A percentile compares a stretch with the other conserved stretches of the same genome.
Conservation (phyloP, 1,140 invertebrate genomes). For the Ceratosolen solmsi region DNA sequence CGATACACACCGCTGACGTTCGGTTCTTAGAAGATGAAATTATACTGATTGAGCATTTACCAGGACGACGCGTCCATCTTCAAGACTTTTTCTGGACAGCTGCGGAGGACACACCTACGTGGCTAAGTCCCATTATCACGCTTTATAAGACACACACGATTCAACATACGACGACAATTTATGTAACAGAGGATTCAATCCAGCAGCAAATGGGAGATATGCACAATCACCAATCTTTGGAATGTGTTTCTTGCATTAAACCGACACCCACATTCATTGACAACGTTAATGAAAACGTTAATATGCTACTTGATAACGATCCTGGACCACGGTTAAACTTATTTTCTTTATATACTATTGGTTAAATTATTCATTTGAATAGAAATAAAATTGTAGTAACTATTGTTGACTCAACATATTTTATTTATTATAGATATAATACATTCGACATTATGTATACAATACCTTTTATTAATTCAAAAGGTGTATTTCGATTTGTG, state of each 20-base stretch:
- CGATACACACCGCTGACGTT: background rate
- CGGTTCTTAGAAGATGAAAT: constrained; percentile 68
- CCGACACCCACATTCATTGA: constrained; percentile 64
- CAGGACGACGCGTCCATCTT: constrained; percentile 77
- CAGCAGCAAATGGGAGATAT: background rate
- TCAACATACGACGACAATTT: constrained; percentile 68
- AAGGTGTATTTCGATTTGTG: too few species aligned
- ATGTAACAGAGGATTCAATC: constrained; percentile 45
- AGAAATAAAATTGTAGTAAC: too few species aligned
- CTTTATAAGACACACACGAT: constrained; percentile 68
- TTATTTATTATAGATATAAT: too few species aligned
- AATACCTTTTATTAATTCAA: too few species aligned
- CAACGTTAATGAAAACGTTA: constrained; percentile 67
- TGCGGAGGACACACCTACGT: constrained; percentile 81
- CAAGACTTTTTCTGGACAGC: constrained; percentile 92
- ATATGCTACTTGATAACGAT: constrained; percentile 67
- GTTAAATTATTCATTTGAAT: too few species aligned
- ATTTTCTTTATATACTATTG: too few species aligned
- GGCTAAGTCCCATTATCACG: constrained; percentile 65
- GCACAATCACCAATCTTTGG: background rate
- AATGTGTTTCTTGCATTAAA: constrained; percentile 66
- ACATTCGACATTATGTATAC: too few species aligned
- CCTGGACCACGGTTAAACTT: constrained; percentile 67
- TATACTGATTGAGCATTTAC: constrained; percentile 71
- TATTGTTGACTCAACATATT: too few species aligned